Evolutionary conservation across 2,888 invertebrate genomes (phyloP).

Genomic region (Eupsilia transversa): DNA sequence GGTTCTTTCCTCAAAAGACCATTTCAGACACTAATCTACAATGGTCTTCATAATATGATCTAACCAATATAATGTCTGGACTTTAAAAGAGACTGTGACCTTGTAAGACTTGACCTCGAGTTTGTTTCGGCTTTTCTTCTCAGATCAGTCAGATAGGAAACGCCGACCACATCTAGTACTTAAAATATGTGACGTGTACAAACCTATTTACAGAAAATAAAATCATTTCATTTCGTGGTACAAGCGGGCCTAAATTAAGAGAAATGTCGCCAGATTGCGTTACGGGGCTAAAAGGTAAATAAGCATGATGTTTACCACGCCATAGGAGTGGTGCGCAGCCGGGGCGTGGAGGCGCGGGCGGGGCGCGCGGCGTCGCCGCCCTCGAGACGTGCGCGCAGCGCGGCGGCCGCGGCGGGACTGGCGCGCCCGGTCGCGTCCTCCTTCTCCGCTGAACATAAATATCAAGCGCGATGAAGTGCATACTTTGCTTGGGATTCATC

Average conservation of each 20-base stretch:
- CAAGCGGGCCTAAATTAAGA: neutral
- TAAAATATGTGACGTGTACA: too few species aligned
- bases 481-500: neutral
- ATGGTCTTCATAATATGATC: too few species aligned
- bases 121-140: too few species aligned
- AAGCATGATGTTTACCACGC: conserved; percentile 72
- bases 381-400: conserved; percentile 92
- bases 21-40: too few species aligned
- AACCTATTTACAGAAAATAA: too few species aligned
- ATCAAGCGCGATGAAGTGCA: neutral
- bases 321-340: conserved; percentile 86
- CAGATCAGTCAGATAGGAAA: too few species aligned
- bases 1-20: too few species aligned
- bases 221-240: too few species aligned
- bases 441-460: conserved; percentile 89
- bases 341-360: conserved; percentile 88
- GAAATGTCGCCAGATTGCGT: neutral
- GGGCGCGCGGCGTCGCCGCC: conserved; percentile 93
- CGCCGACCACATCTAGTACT: too few species aligned
- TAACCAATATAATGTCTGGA: too few species aligned
- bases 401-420: conserved; percentile 86
- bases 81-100: too few species aligned
- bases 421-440: conserved; percentile 84
- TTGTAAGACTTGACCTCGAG: too few species aligned
- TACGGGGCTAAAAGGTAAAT: neutral